Evolutionary conservation across 2,797 vertebrate species (phyloP), one percentile per base, ranked within the genome.

Genomic region (Lates japonicus): DNA sequence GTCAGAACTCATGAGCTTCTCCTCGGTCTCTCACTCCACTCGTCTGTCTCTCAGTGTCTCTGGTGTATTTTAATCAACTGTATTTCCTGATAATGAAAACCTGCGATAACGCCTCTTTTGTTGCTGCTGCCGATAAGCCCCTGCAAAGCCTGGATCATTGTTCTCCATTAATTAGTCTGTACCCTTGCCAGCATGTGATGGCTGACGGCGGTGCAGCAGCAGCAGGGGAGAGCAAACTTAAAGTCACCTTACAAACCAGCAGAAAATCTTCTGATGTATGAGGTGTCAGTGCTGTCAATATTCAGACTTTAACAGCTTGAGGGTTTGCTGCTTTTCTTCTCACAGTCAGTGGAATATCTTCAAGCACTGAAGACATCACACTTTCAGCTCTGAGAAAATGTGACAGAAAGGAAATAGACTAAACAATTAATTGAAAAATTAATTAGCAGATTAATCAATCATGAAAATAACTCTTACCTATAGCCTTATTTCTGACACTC

Each of bases 91-190:
- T 87, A 78, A 80, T 52, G 61, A 41, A 74, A 77, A 75, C 68
- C 69, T 83, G 41, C n/a, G 87, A 87, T 87, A 78, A 73, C 41
- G 2, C 7, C 59, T 73, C 80, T 76, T 86, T 78, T 79, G 70
- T 83, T 61, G 31, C 51, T 14, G 41, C 66, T 55, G 69, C 78
- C 60, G 81, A 88, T 88, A 85, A 89, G 63, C 25, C 0, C 0
- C 46, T 1, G 61, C 61, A 54, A 46, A 87, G 76, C 63, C 70
- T 49, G 57, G 67, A 87, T 86, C 87, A 82, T 90, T 90, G 85
- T 86, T 91, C 82, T 85, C 54, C 86, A 85, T 70, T 85, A 88
- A 90, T 90, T 89, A 91, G 80, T 82, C 85, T 76, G 74, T 55
- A 65, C 76, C 88, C 62, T 59, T 66, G 84, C 70, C 77, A 78